A percentile compares a stretch with the other conserved stretches of the same genome.
Conservation (phyloP, 1,140 invertebrate species). For the Dufourea novaeangliae region DNA sequence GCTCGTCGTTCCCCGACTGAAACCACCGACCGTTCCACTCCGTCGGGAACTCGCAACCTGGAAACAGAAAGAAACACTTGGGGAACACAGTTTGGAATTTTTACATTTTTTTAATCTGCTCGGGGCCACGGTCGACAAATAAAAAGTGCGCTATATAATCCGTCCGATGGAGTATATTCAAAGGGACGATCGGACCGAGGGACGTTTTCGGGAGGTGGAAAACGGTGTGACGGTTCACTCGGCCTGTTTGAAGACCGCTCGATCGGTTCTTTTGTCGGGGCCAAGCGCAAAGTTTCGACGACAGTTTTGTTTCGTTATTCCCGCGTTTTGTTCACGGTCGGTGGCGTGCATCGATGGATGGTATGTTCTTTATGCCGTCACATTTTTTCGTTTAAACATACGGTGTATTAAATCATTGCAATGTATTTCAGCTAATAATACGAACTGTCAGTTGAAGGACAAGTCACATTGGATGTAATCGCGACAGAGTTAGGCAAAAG, state of each 20-base stretch:
- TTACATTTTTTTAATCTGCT: slow-evolving; percentile 48
- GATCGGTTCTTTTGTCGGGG: neutral
- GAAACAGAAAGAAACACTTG: slow-evolving; percentile 18
- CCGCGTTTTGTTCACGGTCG: neutral
- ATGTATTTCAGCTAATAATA: no score
- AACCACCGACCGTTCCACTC: slow-evolving; percentile 90
- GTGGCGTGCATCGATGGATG: neutral
- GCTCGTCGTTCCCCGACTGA: slow-evolving; percentile 86
- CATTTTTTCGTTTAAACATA: neutral
- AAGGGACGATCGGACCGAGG: neutral
- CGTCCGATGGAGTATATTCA: slow-evolving; percentile 28
- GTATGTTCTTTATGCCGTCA: neutral
- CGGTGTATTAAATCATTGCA: no score
- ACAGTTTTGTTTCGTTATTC: neutral
- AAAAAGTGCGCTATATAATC: slow-evolving; percentile 31
- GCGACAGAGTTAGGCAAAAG: no score
- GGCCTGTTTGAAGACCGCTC: neutral
- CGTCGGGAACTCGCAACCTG: slow-evolving; percentile 86
- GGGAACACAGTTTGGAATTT: neutral
- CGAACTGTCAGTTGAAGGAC: no score
- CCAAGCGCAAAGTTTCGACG: slow-evolving; percentile 10
- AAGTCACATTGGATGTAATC: no score
- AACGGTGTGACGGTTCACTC: slow-evolving; percentile 1
- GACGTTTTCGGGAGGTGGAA: neutral
- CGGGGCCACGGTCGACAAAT: slow-evolving; percentile 19